phyloP scores from a whole-genome alignment of 2,888 invertebrate genomes.

The Megamerina dolium region DNA sequence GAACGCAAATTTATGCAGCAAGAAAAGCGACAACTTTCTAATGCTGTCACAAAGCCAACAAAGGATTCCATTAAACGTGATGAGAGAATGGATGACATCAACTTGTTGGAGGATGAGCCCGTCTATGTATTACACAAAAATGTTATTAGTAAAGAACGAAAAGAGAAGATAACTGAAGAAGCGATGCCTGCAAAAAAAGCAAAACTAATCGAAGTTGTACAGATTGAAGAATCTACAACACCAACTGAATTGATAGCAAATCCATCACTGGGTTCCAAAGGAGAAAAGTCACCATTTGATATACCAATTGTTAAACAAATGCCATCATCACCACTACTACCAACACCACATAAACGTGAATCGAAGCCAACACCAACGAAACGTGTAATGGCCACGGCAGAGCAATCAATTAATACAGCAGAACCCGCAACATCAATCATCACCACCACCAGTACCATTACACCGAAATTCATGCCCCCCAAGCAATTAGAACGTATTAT shows the following conservation, averaged over 20 bases:
- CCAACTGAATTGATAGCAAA: neutral
- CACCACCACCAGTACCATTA: slow-evolving; percentile 1
- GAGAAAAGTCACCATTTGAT: neutral
- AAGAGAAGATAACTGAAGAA: neutral
- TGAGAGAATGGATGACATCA: neutral
- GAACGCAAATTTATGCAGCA: slow-evolving; percentile 2
- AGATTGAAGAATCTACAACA: slow-evolving; percentile 16
- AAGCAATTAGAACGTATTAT: slow-evolving; percentile 46
- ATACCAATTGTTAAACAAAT: neutral
- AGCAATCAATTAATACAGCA: slow-evolving; percentile 6
- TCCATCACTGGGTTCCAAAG: too few relatives aligned
- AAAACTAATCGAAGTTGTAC: slow-evolving; percentile 4
- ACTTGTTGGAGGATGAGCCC: slow-evolving; percentile 27
- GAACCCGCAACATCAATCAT: slow-evolving; percentile 3
- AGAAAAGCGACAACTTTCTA: neutral
- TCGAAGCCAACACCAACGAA: slow-evolving; percentile 18
- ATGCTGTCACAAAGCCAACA: neutral
- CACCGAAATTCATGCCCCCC: slow-evolving; percentile 21
- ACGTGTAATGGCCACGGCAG: slow-evolving; percentile 14
- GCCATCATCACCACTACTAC: slow-evolving; percentile 1
- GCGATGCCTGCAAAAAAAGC: neutral
- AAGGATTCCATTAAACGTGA: neutral
- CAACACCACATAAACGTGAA: slow-evolving; percentile 20
- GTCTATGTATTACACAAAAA: slow-evolving; percentile 39
- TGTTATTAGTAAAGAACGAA: slow-evolving; percentile 21